phyloP scores from a whole-genome alignment of 1,140 invertebrate genomes.

The Samia ricini region DNA sequence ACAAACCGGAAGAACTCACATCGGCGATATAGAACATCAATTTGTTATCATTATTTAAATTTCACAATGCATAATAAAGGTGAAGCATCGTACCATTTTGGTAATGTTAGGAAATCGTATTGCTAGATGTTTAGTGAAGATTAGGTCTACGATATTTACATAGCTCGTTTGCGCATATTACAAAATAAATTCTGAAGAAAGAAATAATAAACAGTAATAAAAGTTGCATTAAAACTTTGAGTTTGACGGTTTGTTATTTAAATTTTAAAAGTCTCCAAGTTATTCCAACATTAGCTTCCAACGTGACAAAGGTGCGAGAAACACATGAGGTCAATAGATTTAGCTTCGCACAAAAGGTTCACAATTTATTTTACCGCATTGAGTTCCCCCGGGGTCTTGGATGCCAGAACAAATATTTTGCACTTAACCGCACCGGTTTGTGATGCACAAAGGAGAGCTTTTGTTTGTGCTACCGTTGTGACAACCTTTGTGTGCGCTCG shows the following conservation, averaged over 20 bases:
- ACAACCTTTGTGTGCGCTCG: constrained; percentile 12
- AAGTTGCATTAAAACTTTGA: background rate
- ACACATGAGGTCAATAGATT: constrained; percentile 24
- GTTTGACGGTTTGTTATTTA: background rate
- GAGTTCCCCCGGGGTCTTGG: constrained; percentile 22
- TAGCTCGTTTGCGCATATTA: too few species aligned
- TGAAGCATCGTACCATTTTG: too few species aligned
- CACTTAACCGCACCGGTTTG: constrained; percentile 30
- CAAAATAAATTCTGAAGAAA: background rate
- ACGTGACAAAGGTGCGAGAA: constrained; percentile 13
- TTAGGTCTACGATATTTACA: too few species aligned
- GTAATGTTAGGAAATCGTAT: too few species aligned
- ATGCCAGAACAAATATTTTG: constrained; percentile 34
- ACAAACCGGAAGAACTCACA: too few species aligned
- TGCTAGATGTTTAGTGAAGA: too few species aligned
- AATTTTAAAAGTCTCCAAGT: background rate
- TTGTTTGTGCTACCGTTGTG: constrained; percentile 15
- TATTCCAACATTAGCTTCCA: background rate
- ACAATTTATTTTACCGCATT: constrained; percentile 34
- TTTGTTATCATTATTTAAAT: too few species aligned
- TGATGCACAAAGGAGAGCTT: constrained; percentile 28
- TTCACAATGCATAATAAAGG: too few species aligned
- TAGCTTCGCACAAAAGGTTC: constrained; percentile 19
- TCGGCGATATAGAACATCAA: too few species aligned
- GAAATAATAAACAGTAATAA: background rate